These are phyloP conservation scores for Hippocampus barbouri DNA, from an alignment of 2,113 vertebrate species.

Conservation along the genomic window DNA sequence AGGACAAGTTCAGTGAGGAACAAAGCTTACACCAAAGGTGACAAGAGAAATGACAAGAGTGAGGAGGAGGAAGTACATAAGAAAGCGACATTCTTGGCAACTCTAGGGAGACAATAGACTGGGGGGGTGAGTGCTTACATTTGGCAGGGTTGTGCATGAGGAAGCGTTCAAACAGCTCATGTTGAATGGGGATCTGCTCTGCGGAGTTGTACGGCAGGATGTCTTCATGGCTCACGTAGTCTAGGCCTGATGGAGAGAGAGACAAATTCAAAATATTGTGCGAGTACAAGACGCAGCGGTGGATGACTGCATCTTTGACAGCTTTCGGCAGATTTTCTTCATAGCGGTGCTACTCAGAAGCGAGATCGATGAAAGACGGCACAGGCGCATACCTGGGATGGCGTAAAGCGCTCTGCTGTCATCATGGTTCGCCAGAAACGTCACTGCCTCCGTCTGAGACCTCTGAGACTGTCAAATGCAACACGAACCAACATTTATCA, in stretches of 20 bases:
- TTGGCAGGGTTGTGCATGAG: conserved; percentile 88
- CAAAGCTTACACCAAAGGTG: not conserved
- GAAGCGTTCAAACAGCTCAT: conserved; percentile 96
- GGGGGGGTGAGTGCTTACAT: conserved; percentile 70
- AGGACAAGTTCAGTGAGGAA: not conserved
- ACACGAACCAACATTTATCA: conserved; percentile 20
- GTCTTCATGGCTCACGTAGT: conserved; percentile 98
- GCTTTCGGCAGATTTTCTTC: not conserved
- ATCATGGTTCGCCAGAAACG: conserved; percentile 94
- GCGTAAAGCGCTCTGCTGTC: conserved; percentile 97
- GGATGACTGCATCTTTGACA: not conserved
- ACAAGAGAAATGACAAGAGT: not conserved
- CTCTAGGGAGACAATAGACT: not conserved
- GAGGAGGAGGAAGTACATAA: not conserved
- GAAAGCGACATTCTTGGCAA: not conserved
- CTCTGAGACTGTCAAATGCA: conserved; percentile 83
- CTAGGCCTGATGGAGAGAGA: conserved; percentile 76
- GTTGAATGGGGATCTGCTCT: conserved; percentile 93
- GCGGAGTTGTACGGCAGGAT: conserved; percentile 93
- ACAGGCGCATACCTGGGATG: conserved; percentile 82
- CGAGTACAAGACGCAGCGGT: not conserved
- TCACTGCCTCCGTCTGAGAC: conserved; percentile 96
- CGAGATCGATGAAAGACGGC: not conserved
- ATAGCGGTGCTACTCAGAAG: not conserved
- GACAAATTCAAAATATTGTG: not conserved